These are phyloP conservation scores for Papilio polyxenes DNA, from an alignment of 1,140 invertebrate species.

Conservation along the genomic window DNA sequence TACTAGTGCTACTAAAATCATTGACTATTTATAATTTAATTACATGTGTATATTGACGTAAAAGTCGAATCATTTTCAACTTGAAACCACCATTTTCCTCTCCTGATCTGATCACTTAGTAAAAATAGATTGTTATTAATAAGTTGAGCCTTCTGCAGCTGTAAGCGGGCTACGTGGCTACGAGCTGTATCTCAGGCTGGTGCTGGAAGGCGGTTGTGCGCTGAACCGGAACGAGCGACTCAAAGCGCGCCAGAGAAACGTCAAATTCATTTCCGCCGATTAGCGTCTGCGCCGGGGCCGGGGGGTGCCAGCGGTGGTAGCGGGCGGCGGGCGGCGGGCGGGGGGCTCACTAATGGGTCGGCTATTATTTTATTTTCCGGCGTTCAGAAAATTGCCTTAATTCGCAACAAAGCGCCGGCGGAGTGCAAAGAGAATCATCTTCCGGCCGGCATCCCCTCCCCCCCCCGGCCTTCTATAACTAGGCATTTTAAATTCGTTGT, in stretches of 20 bases:
- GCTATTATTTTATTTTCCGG: constrained; percentile 77
- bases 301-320: constrained; percentile 4
- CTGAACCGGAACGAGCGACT: constrained; percentile 53
- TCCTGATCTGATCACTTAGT: no score
- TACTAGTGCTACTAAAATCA: background rate
- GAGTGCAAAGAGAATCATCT: constrained; percentile 53
- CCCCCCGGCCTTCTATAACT: background rate
- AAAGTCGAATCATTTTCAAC: no score
- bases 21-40: no score
- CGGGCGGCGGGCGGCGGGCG: constrained; percentile 20
- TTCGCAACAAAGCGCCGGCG: constrained; percentile 66
- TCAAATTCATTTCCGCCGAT: constrained; percentile 76
- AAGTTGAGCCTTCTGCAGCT: no score
- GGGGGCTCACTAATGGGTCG: constrained; percentile 60
- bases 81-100: no score
- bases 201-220: constrained; percentile 22
- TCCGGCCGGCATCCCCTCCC: constrained; percentile 40
- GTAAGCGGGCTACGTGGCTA: no score
- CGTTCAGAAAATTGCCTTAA: constrained; percentile 74
- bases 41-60: no score
- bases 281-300: constrained; percentile 51
- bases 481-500: background rate
- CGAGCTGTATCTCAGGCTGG: no score
- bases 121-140: no score
- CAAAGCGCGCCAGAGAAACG: constrained; percentile 67